Conservation (phyloP, 2,888 invertebrate species). For the Petrophora chlorosata region DNA sequence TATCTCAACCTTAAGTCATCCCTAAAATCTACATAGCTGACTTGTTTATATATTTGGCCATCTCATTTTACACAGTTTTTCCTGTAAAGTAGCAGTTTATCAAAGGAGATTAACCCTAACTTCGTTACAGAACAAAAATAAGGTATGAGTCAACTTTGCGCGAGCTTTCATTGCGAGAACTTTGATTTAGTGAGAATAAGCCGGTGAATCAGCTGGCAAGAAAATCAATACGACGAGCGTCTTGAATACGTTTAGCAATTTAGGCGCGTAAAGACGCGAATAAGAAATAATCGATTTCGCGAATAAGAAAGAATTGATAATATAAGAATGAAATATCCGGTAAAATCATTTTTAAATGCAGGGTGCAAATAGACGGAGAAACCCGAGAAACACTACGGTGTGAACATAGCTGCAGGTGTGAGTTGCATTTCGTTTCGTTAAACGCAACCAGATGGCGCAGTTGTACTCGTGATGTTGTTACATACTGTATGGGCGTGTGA, state of each 20-base stretch:
- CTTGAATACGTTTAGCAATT: conserved; percentile 23
- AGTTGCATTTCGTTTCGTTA: conserved; percentile 51
- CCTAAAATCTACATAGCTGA: conserved; percentile 3
- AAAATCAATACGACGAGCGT: conserved; percentile 71
- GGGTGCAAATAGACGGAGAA: neutral
- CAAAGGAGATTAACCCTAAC: conserved; percentile 29
- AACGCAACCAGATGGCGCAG: conserved; percentile 76
- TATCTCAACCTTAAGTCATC: neutral
- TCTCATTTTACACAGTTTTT: conserved; percentile 16
- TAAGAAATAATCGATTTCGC: neutral
- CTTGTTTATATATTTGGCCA: conserved; percentile 6
- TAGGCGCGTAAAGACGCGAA: neutral
- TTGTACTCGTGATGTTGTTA: conserved; percentile 80
- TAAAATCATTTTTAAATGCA: neutral
- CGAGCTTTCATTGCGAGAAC: too few species aligned
- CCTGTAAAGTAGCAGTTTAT: conserved; percentile 13
- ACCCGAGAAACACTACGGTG: conserved; percentile 54
- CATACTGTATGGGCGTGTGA: conserved; percentile 81
- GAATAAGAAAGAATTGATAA: neutral
- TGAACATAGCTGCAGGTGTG: conserved; percentile 46
- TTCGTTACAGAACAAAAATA: conserved; percentile 56
- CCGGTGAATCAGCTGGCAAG: conserved; percentile 74
- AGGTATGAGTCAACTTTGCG: conserved; percentile 69
- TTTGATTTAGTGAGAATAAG: conserved; percentile 50
- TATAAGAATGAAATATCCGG: neutral